Conservation (phyloP, 53 echinoderm and acorn worm genomes). For the Actinopyga echinites region DNA sequence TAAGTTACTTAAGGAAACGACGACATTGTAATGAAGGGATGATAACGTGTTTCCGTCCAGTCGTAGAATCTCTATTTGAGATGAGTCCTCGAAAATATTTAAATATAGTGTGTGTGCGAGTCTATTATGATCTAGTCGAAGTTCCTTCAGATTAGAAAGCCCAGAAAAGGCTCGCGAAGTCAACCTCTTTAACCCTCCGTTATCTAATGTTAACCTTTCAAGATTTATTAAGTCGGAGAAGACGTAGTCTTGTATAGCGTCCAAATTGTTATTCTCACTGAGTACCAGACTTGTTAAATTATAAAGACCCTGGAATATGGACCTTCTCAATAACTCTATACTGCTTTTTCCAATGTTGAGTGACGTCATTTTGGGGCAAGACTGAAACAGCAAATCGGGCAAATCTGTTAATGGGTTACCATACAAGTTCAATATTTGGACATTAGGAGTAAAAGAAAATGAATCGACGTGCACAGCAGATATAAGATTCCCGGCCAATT, state of each 20-base stretch:
- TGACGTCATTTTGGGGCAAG: constrained; percentile 21
- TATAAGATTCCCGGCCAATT: constrained; percentile 51
- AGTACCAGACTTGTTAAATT: constrained; percentile 49
- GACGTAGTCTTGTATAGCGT: constrained; percentile 41
- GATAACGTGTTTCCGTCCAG: constrained; percentile 47
- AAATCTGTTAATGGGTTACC: constrained; percentile 48
- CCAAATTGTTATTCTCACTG: constrained; percentile 59
- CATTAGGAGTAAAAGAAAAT: constrained; percentile 25
- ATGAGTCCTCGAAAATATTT: constrained; percentile 39
- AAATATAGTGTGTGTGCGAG: constrained; percentile 44
- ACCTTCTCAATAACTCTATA: constrained; percentile 26
- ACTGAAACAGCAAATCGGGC: constrained; percentile 43
- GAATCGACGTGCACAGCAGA: constrained; percentile 39
- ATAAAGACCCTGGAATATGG: constrained; percentile 43
- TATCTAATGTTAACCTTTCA: constrained; percentile 40
- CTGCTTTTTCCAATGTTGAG: constrained; percentile 59
- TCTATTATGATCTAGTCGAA: constrained; percentile 53
- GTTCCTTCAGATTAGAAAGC: constrained; percentile 28
- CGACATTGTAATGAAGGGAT: constrained; percentile 45
- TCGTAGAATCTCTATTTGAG: constrained; percentile 23
- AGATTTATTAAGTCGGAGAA: constrained; percentile 53
- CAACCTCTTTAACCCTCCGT: constrained; percentile 48
- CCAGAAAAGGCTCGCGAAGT: constrained; percentile 50
- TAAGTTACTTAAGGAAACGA: constrained; percentile 41
- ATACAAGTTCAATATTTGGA: constrained; percentile 44